Percentiles rank a stretch among this genome's conserved stretches.
These are phyloP conservation scores for Netelia melanura DNA, from an alignment of 2,888 invertebrate species.

Conservation along the genomic window DNA sequence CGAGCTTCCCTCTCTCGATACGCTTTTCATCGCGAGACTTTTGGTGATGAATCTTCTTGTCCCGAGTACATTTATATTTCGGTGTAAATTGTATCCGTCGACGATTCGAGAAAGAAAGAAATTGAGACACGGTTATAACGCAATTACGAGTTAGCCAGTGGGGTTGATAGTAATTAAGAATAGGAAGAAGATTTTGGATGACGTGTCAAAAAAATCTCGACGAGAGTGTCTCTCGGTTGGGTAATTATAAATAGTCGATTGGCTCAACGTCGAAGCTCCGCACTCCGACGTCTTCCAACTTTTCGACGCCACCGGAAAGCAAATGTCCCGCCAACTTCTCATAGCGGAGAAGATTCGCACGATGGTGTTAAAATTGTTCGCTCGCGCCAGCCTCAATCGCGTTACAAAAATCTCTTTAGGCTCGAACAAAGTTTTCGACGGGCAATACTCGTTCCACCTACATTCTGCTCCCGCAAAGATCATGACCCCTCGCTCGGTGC, in stretches of 20 bases:
- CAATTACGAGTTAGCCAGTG: slow-evolving; percentile 62
- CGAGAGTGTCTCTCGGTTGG: no score
- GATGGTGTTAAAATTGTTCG: slow-evolving; percentile 17
- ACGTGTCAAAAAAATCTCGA: no score
- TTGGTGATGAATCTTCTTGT: background rate
- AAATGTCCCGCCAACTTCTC: no score
- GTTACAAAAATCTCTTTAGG: slow-evolving; percentile 46
- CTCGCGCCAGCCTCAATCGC: background rate
- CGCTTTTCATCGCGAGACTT: background rate
- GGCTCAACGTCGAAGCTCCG: no score
- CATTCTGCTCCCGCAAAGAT: background rate
- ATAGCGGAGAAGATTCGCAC: no score
- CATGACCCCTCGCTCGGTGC: no score
- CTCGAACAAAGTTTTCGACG: slow-evolving; percentile 31
- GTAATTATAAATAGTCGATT: no score
- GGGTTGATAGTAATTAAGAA: slow-evolving; percentile 58
- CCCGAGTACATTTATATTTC: background rate
- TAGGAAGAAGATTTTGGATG: slow-evolving; percentile 6
- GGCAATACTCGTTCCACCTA: background rate
- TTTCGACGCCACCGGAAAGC: no score
- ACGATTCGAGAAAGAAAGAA: background rate
- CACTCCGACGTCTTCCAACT: no score
- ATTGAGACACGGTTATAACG: slow-evolving; percentile 39
- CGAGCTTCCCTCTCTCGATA: background rate
- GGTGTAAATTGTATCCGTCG: background rate